A percentile compares a stretch with the other conserved stretches of the same genome.
Conservation (phyloP, 2,113 vertebrate genomes). For the Rhadina sibilatrix region DNA sequence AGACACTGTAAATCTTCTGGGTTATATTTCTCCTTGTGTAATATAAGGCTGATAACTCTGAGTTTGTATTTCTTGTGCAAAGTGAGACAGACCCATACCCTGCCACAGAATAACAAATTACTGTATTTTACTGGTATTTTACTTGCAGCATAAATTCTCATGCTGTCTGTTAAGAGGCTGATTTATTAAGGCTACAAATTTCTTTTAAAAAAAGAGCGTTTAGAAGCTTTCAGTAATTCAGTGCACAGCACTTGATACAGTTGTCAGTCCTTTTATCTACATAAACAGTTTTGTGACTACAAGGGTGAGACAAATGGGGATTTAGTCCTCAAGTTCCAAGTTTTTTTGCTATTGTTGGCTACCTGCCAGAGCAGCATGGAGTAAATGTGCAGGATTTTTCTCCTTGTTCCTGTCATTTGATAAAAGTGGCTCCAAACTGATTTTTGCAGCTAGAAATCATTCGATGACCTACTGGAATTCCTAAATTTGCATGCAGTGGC, state of each 20-base stretch:
- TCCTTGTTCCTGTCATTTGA: background rate
- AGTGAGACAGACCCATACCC: background rate
- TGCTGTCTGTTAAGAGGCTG: background rate
- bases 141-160: background rate
- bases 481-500: background rate
- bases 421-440: background rate
- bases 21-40: background rate
- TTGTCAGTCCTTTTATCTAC: background rate
- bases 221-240: constrained; percentile 15
- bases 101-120: background rate
- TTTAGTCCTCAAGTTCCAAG: background rate
- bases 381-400: background rate
- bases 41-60: background rate
- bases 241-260: background rate
- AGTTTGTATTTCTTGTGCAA: background rate
- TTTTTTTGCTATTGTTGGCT: constrained; percentile 15
- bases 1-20: background rate
- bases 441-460: background rate
- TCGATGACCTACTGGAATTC: background rate
- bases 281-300: background rate
- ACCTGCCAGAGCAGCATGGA: background rate
- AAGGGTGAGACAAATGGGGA: background rate
- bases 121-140: background rate
- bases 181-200: background rate
- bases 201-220: background rate